Evolutionary conservation across 2,888 invertebrate genomes (phyloP), one percentile per base, ranked within the genome.

Genomic region (Apoda limacodes): DNA sequence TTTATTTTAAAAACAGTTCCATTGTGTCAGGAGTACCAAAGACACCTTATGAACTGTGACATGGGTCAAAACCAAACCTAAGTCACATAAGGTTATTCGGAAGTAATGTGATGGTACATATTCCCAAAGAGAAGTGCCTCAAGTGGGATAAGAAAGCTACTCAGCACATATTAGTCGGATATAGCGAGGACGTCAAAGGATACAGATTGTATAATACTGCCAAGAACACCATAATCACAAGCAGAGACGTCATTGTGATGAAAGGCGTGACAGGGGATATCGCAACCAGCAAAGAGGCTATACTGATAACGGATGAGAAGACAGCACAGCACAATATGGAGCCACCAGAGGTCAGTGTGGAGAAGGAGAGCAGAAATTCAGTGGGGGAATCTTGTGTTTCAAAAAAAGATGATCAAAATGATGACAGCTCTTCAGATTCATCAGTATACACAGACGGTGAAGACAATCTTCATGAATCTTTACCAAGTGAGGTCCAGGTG

Each of bases 121-220:
- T 41, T 2, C 31, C 38, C n/a, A 40, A 40, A 29, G 34, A 37
- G 13, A 39, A 37, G 22, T 14, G 35, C 17, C 6, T 10, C 5
- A 40, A 38, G 20, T 40, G 40, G 40, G 40, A 40, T 20, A 31
- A n/a, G 10, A 38, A 40, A 22, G 14, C 39, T 4, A 25, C 21
- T 6, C 29, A 24, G 26, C 14, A 15, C 14, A 37, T 39, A 10
- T 25, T 39, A 6, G 28, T 36, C 14, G 32, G 33, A 7, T 37
- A 28, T 21, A 15, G 25, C 7, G 29, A 37, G 9, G 24, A 35
- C 17, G 30, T 32, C 2, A 38, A 36, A 22, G 28, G 14, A 23
- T n/a, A n/a, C n/a, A n/a, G n/a, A n/a, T n/a, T n/a, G n/a, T n/a
- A n/a, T n/a, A n/a, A n/a, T n/a, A n/a, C n/a, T n/a, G n/a, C n/a